phyloP scores from a whole-genome alignment of 2,797 vertebrate species.

The Sebastes hopkinsi region DNA sequence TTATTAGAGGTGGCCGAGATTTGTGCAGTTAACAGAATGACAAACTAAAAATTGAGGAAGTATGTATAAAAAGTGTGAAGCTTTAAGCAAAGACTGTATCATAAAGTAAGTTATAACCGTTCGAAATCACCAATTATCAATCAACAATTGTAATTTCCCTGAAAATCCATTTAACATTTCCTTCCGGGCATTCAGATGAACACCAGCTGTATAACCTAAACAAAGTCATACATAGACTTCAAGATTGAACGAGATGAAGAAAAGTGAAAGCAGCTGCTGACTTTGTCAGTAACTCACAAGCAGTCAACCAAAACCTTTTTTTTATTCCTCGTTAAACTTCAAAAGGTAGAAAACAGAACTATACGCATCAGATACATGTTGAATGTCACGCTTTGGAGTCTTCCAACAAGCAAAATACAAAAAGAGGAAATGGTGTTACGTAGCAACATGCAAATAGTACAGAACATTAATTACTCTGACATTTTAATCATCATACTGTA shows the following conservation, averaged over 20 bases:
- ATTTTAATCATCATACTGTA: neutral
- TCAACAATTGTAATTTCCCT: neutral
- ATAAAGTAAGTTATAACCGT: neutral
- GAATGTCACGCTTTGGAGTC: neutral
- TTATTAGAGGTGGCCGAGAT: neutral
- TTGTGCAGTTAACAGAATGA: neutral
- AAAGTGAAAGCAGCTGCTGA: neutral
- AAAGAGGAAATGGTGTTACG: neutral
- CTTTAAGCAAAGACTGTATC: neutral
- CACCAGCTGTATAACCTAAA: neutral
- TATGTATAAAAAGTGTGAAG: neutral
- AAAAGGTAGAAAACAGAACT: slow-evolving; percentile 2
- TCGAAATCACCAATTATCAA: neutral
- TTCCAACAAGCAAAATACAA: neutral
- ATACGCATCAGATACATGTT: neutral
- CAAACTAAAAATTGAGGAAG: neutral
- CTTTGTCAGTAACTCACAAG: neutral
- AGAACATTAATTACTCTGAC: neutral
- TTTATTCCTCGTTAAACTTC: slow-evolving; percentile 17
- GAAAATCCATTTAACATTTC: neutral
- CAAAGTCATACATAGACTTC: neutral
- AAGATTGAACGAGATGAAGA: neutral
- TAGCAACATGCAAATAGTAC: neutral
- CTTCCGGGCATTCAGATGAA: neutral
- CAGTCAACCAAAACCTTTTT: neutral